Evolutionary conservation across 1,140 invertebrate genomes (phyloP).

Genomic region (Acromyrmex echinatior): DNA sequence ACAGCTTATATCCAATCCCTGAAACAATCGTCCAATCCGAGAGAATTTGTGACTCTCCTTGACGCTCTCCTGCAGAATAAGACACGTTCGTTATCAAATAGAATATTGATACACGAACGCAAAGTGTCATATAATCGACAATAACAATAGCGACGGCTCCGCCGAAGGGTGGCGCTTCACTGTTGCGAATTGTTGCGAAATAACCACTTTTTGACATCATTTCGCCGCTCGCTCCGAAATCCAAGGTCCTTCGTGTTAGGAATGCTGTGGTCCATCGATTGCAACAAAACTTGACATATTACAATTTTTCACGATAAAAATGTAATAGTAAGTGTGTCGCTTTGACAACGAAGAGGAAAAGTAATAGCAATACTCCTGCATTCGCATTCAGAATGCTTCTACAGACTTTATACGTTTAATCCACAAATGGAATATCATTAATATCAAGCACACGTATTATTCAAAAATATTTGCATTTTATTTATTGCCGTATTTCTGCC

Average conservation of each 20-base stretch:
- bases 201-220: neutral
- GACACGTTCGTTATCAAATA: neutral
- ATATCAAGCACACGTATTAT: neutral
- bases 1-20: neutral
- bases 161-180: constrained; percentile 18
- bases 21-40: neutral
- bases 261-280: neutral
- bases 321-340: too few species aligned
- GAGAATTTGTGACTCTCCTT: neutral
- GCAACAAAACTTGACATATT: neutral
- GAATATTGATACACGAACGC: neutral
- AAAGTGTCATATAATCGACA: neutral
- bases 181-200: constrained; percentile 51
- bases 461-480: neutral
- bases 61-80: neutral
- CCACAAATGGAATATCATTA: neutral
- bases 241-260: neutral
- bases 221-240: neutral
- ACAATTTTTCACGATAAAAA: neutral
- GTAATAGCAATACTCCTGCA: neutral
- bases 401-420: neutral
- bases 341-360: too few species aligned
- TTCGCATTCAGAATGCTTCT: neutral
- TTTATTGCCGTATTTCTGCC: neutral
- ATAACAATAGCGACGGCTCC: constrained; percentile 7